phyloP scores from a whole-genome alignment of 2,113 vertebrate genomes.

The Xiphias gladius region DNA sequence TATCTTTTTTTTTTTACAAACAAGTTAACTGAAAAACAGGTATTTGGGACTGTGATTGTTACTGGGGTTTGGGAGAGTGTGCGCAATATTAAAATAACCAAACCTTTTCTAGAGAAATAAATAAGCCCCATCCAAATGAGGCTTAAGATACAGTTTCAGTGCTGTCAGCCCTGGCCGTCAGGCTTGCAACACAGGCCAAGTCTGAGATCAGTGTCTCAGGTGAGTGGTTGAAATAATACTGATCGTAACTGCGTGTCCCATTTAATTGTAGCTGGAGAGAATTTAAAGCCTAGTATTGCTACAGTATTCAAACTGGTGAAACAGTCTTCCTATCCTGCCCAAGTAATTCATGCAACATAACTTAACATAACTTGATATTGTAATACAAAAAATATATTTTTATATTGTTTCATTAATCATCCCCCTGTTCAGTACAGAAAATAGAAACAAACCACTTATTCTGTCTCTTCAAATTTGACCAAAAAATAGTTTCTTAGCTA shows the following conservation, averaged over 20 bases:
- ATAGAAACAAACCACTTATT: background rate
- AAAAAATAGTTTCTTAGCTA: background rate
- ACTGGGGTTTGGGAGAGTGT: background rate
- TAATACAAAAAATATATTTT: background rate
- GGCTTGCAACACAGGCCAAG: background rate
- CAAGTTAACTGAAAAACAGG: background rate
- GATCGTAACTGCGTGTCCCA: background rate
- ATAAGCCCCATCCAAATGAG: slow-evolving; percentile 20
- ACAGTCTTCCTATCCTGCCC: background rate
- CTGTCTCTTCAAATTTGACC: background rate
- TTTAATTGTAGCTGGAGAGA: slow-evolving; percentile 1
- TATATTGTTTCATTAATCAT: background rate
- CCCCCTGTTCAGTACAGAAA: background rate
- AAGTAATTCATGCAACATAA: background rate
- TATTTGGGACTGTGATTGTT: slow-evolving; percentile 9
- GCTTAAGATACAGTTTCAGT: slow-evolving; percentile 7
- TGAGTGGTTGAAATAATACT: slow-evolving; percentile 18
- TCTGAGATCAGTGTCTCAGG: slow-evolving; percentile 2
- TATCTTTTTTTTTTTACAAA: slow-evolving; percentile 2
- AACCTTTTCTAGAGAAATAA: slow-evolving; percentile 6
- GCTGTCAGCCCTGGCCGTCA: background rate
- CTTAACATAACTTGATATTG: background rate
- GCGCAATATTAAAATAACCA: slow-evolving; percentile 1
- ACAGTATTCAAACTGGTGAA: background rate
- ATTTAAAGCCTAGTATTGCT: background rate